Percentiles rank a stretch among this genome's conserved stretches.
Conservation (phyloP, 1,140 invertebrate genomes). For the Bombus waltoni region DNA sequence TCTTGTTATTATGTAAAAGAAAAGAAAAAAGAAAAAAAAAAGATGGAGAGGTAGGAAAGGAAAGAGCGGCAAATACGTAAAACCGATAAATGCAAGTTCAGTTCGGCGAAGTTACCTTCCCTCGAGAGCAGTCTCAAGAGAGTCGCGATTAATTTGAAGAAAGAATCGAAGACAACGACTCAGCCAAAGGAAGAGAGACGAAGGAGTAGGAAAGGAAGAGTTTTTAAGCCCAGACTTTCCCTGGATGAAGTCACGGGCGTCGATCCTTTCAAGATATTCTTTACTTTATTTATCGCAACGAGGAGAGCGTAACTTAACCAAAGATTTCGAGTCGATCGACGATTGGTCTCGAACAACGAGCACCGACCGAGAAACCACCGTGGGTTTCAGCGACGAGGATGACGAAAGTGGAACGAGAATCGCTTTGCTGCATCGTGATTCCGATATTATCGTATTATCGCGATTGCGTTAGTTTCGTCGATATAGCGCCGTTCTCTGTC, state of each 20-base stretch:
- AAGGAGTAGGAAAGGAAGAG: background rate
- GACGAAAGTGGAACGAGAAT: background rate
- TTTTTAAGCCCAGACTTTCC: constrained; percentile 31
- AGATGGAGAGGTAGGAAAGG: background rate
- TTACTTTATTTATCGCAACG: constrained; percentile 17
- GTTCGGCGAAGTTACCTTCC: constrained; percentile 15
- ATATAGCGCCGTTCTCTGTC: background rate
- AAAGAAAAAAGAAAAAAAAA: background rate
- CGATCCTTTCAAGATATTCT: constrained; percentile 15
- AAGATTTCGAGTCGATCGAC: constrained; percentile 13
- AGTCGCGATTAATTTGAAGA: constrained; percentile 46
- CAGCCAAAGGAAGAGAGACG: background rate
- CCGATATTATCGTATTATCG: background rate
- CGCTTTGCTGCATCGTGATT: background rate
- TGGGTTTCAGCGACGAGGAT: background rate
- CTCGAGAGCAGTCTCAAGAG: constrained; percentile 12
- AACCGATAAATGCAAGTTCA: constrained; percentile 34
- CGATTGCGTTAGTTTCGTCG: background rate
- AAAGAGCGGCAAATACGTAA: background rate
- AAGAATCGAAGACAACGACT: constrained; percentile 31
- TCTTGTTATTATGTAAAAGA: background rate
- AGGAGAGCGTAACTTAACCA: background rate
- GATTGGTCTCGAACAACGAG: background rate
- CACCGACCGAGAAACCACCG: background rate
- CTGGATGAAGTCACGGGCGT: background rate